Evolutionary conservation across 2,888 invertebrate genomes (phyloP), one percentile per base, ranked within the genome.

Genomic region (Enchytraeus crypticus): DNA sequence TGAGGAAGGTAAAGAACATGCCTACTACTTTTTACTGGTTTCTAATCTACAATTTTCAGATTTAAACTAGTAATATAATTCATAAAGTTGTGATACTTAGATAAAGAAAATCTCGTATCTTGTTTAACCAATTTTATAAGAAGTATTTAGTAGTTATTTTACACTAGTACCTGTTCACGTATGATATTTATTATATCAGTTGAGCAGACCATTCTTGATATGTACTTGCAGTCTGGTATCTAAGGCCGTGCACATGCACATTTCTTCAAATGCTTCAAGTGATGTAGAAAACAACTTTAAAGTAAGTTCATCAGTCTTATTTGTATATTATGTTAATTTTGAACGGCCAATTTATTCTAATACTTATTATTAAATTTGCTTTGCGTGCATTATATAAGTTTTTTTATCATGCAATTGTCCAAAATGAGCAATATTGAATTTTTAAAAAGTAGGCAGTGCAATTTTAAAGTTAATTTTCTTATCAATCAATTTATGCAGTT

Each of bases 241-340:
- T 11, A 34, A 23, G n/a, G 4, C 47, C 43, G 43, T 18, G 8
- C 8, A 34, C 58, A 5, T 30, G 21, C 21, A 54, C 30, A 53
- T 67, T 21, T 57, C 67, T 11, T 32, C 59, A 32, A 29, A 53
- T 27, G 67, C 64, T 8, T 29, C 26, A 8, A 11, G 26, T 14
- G 67, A 66, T 34, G n/a, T 67, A 2, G 67, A 67, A 23, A 54
- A 30, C 38, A 67, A 65, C 43, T 67, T 66, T 38, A 66, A 66
- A 62, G 67, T 67, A 51, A 27, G 26, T 33, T 59, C 27, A 18
- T 57, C 18, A 18, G 11, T 23, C 8, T 55, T 2, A n/a, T n/a
- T 51, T 14, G 14, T 59, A 4, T 51, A 34, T 8, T 46, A 26
- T 5, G 14, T 60, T 27, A 14, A 29, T 23, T 23, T 32, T 23